A percentile compares a stretch with the other conserved stretches of the same genome.
These are phyloP conservation scores for Muricea muricata DNA, from an alignment of 92 coral and sea anemone genomes.

Conservation along the genomic window DNA sequence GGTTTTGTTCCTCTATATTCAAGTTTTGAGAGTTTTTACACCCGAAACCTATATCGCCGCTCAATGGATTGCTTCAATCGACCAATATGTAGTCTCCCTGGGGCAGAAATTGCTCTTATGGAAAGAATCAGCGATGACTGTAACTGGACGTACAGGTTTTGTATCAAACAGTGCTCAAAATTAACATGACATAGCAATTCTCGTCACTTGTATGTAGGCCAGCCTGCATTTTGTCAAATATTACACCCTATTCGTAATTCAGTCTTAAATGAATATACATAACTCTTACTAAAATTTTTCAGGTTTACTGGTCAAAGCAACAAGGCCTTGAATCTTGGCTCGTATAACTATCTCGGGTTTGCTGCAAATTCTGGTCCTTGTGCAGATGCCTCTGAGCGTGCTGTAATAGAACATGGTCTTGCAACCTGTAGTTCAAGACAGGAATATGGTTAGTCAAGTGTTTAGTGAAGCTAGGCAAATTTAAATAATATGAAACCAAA, in stretches of 20 bases:
- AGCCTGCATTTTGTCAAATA: too few relatives aligned
- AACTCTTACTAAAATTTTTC: too few relatives aligned
- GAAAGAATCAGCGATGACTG: slow-evolving; percentile 77
- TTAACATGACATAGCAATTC: background rate
- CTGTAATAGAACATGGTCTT: slow-evolving; percentile 75
- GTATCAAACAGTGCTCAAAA: background rate
- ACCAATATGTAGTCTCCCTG: slow-evolving; percentile 93
- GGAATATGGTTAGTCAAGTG: slow-evolving; percentile 79
- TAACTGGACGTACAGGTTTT: slow-evolving; percentile 93
- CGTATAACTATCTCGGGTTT: slow-evolving; percentile 96
- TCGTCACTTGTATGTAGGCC: too few relatives aligned
- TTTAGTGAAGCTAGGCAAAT: background rate
- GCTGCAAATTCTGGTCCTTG: slow-evolving; percentile 95
- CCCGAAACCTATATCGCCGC: slow-evolving; percentile 87
- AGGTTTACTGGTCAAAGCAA: slow-evolving; percentile 68
- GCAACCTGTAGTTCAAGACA: slow-evolving; percentile 93
- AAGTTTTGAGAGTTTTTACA: slow-evolving; percentile 96
- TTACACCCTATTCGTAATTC: too few relatives aligned
- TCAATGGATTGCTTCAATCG: slow-evolving; percentile 93
- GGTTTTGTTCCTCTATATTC: slow-evolving; percentile 96
- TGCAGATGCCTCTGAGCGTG: slow-evolving; percentile 79
- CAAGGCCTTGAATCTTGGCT: slow-evolving; percentile 87
- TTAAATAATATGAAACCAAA: background rate
- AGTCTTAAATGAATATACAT: too few relatives aligned
- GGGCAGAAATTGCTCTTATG: slow-evolving; percentile 80